phyloP scores from a whole-genome alignment of 2,888 invertebrate genomes.

The Andrena camellia region DNA sequence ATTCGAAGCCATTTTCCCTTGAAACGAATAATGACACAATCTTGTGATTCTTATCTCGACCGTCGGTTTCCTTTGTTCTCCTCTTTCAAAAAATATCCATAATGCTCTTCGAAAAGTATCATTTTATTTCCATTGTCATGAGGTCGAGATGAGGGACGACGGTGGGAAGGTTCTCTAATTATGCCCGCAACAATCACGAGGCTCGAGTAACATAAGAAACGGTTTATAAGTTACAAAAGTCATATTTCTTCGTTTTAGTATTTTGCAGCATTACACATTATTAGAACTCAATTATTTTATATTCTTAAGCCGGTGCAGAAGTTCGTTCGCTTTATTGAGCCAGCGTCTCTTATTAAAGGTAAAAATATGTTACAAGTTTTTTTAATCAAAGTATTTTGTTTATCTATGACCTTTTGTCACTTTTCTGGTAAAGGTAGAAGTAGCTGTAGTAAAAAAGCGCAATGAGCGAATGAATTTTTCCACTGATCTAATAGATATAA shows the following conservation, averaged over 20 bases:
- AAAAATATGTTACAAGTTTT: no score
- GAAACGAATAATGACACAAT: slow-evolving; percentile 49
- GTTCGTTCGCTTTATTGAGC: no score
- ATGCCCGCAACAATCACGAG: neutral
- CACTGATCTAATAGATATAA: no score
- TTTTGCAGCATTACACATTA: no score
- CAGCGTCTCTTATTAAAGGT: no score
- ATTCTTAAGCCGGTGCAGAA: no score
- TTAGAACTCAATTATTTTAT: no score
- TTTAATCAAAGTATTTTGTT: no score
- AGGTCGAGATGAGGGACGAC: neutral
- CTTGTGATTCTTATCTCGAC: slow-evolving; percentile 56
- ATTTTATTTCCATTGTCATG: slow-evolving; percentile 26
- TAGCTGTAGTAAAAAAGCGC: no score
- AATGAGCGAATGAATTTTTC: no score
- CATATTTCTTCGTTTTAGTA: neutral
- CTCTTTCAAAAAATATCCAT: slow-evolving; percentile 22
- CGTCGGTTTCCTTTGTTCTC: slow-evolving; percentile 39
- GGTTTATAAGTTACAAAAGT: neutral
- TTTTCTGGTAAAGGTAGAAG: no score
- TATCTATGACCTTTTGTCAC: no score
- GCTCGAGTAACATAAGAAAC: neutral
- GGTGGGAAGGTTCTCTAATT: neutral
- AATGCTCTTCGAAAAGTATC: slow-evolving; percentile 16
- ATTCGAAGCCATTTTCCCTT: slow-evolving; percentile 37